phyloP scores from a whole-genome alignment of 2,113 vertebrate species.

The Dermatemys mawii region DNA sequence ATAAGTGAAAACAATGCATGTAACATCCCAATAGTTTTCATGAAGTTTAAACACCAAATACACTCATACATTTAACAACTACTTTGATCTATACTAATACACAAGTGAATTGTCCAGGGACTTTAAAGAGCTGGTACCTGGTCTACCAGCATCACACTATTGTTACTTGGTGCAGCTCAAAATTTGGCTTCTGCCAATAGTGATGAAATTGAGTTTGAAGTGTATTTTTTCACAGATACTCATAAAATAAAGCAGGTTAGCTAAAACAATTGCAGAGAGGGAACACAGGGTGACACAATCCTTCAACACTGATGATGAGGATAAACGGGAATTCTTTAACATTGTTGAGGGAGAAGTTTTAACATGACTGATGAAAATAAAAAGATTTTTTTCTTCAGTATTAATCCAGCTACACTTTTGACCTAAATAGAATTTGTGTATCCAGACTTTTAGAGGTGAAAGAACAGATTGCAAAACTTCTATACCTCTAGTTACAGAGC shows the following conservation, averaged over 20 bases:
- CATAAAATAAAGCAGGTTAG: neutral
- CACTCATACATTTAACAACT: too few relatives aligned
- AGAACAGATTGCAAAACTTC: neutral
- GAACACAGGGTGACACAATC: neutral
- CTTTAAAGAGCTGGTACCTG: too few relatives aligned
- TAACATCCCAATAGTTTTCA: too few relatives aligned
- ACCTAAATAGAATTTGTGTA: neutral
- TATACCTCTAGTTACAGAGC: neutral
- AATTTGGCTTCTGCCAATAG: neutral
- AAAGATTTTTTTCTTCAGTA: neutral
- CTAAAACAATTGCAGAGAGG: too few relatives aligned
- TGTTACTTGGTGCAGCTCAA: neutral
- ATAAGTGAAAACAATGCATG: too few relatives aligned
- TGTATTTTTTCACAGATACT: neutral
- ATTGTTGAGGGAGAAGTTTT: neutral
- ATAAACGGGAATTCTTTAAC: neutral
- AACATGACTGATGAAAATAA: neutral
- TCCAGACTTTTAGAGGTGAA: neutral
- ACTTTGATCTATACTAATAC: too few relatives aligned
- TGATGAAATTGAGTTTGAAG: neutral
- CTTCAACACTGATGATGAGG: neutral
- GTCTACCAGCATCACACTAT: too few relatives aligned
- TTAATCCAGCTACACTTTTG: neutral
- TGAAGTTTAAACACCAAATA: too few relatives aligned
- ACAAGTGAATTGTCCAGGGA: too few relatives aligned